Evolutionary conservation across 2,888 invertebrate genomes (phyloP).

Genomic region (Meganola albula): DNA sequence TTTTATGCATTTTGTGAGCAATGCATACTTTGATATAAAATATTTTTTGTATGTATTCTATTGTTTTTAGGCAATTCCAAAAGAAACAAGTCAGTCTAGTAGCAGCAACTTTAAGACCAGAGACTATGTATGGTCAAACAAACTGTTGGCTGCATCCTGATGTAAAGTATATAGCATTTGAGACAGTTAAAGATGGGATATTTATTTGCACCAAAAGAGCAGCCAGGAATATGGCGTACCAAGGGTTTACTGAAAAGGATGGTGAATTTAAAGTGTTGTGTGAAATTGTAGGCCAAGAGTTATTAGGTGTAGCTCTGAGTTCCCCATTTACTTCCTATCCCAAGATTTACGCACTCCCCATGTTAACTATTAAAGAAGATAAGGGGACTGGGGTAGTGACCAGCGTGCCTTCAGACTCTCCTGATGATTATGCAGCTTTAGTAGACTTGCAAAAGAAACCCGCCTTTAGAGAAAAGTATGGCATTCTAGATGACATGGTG

Average conservation of each 20-base stretch:
- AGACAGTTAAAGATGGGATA: constrained; percentile 83
- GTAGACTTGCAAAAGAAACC: constrained; percentile 96
- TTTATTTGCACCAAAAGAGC: constrained; percentile 93
- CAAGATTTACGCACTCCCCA: constrained; percentile 94
- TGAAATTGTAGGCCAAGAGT: constrained; percentile 83
- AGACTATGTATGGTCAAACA: constrained; percentile 99
- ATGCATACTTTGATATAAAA: background rate
- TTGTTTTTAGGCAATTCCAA: constrained; percentile 63
- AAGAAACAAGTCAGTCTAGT: constrained; percentile 87
- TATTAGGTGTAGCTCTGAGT: constrained; percentile 89
- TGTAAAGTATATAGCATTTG: constrained; percentile 93
- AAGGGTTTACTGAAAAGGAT: constrained; percentile 90
- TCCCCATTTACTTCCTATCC: constrained; percentile 92
- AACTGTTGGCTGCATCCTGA: constrained; percentile 99
- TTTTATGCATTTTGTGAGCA: background rate
- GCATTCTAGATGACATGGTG: constrained; percentile 85
- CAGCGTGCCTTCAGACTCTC: constrained; percentile 98
- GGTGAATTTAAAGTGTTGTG: constrained; percentile 85
- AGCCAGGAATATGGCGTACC: constrained; percentile 97
- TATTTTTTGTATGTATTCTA: background rate
- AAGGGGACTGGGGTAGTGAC: constrained; percentile 99
- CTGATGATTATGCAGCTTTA: constrained; percentile 98
- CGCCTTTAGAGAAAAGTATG: constrained; percentile 94
- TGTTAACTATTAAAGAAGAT: constrained; percentile 98
- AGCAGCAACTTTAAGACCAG: constrained; percentile 98